Base-by-base conservation (phyloP, 2,888 invertebrate species). In the Gnatocerus cornutus region DNA sequence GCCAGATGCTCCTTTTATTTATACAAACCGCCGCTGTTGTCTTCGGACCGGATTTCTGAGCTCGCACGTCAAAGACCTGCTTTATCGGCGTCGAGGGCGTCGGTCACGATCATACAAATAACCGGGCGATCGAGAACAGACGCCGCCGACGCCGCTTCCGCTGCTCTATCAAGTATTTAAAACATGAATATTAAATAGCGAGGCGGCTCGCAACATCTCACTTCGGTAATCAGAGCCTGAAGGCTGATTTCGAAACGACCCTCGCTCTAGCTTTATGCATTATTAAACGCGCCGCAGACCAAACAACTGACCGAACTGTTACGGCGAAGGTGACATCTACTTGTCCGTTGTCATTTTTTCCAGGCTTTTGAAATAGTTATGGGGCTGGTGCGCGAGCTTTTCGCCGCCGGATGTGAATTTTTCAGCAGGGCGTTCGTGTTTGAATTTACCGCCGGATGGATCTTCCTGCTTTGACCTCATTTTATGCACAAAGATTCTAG, bases 131-230 rank as follows among this genome's bases (percentile, higher is more conserved):
- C 43, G 45, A 29, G 16, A 45, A 13, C 9, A 27, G 9, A 12
- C 29, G 21, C 13, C 71, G 71, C 70, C 69, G 41, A 13, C 66
- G 29, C 41, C 52, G 59, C 45, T 61, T 37, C 52, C 58, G 48
- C 48, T 29, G 37, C 62, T 33, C 69, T 30, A 70, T 70, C 46
- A 70, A 70, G 48, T 66, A 70, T 70, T 70, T 66, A 70, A 62
- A 61, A 52, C 66, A 59, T 69, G 59, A 64, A 69, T 69, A 62
- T 69, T 63, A 68, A 68, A 61, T 46, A 68, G 52, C 55, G 65
- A 45, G 50, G 30, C 66, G 58, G 58, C 52, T 65, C 52, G 50
- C 67, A 45, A 67, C 68, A 68, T 68, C 68, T 68, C 68, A 55
- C 67, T 67, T 62, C 53, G 53, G 61, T 62, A 68, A 68, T 68